Conservation (phyloP, 2,888 invertebrate species). For the Drosophila demipolita region DNA sequence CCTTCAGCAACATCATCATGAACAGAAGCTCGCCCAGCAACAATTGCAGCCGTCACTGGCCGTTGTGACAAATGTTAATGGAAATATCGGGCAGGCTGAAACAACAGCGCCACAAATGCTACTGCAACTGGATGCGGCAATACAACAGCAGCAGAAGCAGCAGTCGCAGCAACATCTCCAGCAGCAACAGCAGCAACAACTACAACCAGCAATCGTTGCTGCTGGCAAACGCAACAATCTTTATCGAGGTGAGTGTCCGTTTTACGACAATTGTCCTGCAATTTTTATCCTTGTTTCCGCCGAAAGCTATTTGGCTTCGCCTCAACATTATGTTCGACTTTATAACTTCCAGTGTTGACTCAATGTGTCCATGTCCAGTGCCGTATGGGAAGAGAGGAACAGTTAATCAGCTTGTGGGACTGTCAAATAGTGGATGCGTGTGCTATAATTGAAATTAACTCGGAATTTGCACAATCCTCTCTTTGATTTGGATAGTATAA, state of each 20-base stretch:
- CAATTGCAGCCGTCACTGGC: conserved; percentile 53
- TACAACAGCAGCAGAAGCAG: conserved; percentile 84
- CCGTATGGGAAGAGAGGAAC: background rate
- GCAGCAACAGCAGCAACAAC: conserved; percentile 85
- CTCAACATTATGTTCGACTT: conserved; percentile 33
- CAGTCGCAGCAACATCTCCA: conserved; percentile 83
- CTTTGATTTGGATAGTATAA: background rate
- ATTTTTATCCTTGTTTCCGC: conserved; percentile 47
- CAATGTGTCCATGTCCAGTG: background rate
- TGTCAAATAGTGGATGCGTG: background rate
- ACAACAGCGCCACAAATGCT: conserved; percentile 86
- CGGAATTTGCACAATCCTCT: background rate
- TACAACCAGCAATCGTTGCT: conserved; percentile 87
- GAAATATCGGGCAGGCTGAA: conserved; percentile 63
- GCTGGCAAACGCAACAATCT: conserved; percentile 91
- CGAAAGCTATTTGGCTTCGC: conserved; percentile 43
- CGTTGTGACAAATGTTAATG: conserved; percentile 71
- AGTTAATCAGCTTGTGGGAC: background rate
- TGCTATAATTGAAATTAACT: background rate
- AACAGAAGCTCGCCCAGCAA: conserved; percentile 59
- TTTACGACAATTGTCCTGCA: conserved; percentile 74
- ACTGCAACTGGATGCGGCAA: conserved; percentile 91
- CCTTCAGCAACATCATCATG: conserved; percentile 32
- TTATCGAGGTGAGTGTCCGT: conserved; percentile 89
- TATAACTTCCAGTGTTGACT: conserved; percentile 9